Percentiles rank a stretch among this genome's conserved stretches.
phyloP scores from a whole-genome alignment of 2,888 invertebrate species.

The Eupithecia centaureata region DNA sequence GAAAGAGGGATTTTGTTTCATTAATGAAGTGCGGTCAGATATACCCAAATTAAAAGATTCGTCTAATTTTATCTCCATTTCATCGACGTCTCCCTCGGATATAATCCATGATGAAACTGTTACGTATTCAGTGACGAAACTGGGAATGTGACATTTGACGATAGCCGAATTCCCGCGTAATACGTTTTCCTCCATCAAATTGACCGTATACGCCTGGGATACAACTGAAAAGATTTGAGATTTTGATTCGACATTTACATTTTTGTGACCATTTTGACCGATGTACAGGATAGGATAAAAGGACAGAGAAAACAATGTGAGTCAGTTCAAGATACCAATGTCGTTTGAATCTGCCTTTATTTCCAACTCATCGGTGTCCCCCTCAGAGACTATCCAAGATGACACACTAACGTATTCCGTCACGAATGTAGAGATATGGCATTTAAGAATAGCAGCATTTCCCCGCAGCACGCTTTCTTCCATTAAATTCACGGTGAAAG shows the following conservation, averaged over 20 bases:
- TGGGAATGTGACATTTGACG: conserved; percentile 96
- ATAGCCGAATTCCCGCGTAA: conserved; percentile 95
- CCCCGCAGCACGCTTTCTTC: conserved; percentile 95
- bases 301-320: conserved; percentile 30
- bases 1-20: conserved; percentile 30
- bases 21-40: conserved; percentile 14
- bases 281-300: conserved; percentile 39
- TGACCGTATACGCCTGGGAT: conserved; percentile 93
- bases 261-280: not conserved
- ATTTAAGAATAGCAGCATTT: conserved; percentile 95
- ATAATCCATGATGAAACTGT: conserved; percentile 94
- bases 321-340: conserved; percentile 62
- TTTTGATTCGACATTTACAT: not conserved
- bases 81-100: conserved; percentile 87
- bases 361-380: conserved; percentile 75
- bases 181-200: conserved; percentile 96
- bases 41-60: conserved; percentile 71
- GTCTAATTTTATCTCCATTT: conserved; percentile 70
- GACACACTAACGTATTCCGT: conserved; percentile 94
- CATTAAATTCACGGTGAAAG: conserved; percentile 94
- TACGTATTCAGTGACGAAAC: conserved; percentile 96
- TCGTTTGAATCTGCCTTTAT: conserved; percentile 73
- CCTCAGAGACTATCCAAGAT: conserved; percentile 93
- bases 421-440: conserved; percentile 96
- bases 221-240: conserved; percentile 87